These are phyloP conservation scores for Agrochola lychnidis DNA, from an alignment of 2,888 invertebrate genomes.

Conservation along the genomic window DNA sequence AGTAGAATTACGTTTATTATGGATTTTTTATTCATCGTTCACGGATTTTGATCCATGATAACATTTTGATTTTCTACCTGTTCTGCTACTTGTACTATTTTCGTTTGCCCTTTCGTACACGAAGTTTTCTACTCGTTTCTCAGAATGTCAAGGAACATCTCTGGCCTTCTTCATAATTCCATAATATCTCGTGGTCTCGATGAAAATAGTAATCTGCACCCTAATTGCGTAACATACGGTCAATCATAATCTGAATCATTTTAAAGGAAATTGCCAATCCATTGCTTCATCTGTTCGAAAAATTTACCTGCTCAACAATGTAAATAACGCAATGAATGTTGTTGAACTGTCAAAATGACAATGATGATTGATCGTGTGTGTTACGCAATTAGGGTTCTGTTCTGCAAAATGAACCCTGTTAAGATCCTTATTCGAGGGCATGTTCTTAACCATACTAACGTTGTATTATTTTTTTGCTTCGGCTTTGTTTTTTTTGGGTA, in stretches of 20 bases:
- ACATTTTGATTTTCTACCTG: neutral
- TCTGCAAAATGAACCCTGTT: neutral
- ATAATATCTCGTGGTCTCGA: neutral
- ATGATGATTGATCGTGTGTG: too few species aligned
- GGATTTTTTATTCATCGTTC: neutral
- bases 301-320: too few species aligned
- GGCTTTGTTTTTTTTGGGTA: neutral
- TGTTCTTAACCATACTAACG: neutral
- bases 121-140: neutral
- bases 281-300: too few species aligned
- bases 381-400: neutral
- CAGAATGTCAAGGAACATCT: constrained; percentile 1
- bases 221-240: too few species aligned
- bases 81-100: constrained; percentile 2
- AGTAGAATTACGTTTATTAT: neutral
- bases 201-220: neutral
- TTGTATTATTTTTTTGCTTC: neutral
- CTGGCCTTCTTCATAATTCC: neutral
- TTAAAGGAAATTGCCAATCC: too few species aligned
- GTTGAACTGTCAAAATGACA: too few species aligned
- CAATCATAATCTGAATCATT: too few species aligned
- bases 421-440: neutral
- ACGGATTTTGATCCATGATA: neutral
- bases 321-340: too few species aligned
- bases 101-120: neutral